Percentiles rank a stretch among this genome's conserved stretches.
These are phyloP conservation scores for Rhagium mordax DNA, from an alignment of 2,888 invertebrate species.

Conservation along the genomic window DNA sequence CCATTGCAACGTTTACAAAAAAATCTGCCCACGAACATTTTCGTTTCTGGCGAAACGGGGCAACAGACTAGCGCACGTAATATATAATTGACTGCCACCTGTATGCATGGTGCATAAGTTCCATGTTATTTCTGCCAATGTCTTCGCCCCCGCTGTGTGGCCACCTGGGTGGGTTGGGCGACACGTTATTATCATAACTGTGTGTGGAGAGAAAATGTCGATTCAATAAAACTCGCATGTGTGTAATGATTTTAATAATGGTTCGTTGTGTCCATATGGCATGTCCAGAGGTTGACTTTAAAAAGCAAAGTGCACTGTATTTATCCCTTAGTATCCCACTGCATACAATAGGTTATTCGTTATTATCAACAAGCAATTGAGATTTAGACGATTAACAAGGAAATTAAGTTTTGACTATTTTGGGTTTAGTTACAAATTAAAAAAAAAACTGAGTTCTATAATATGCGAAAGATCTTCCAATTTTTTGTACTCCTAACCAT, in stretches of 20 bases:
- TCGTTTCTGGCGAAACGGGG: slow-evolving; percentile 7
- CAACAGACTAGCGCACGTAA: slow-evolving; percentile 3
- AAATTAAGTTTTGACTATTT: too few relatives aligned
- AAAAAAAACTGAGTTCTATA: too few relatives aligned
- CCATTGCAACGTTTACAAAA: not conserved
- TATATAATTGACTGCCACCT: slow-evolving; percentile 25
- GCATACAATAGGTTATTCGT: too few relatives aligned
- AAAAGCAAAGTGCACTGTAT: not conserved
- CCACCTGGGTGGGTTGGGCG: slow-evolving; percentile 36
- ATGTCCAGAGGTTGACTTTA: not conserved
- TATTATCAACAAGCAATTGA: too few relatives aligned
- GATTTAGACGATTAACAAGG: too few relatives aligned
- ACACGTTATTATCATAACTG: slow-evolving; percentile 30
- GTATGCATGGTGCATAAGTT: slow-evolving; percentile 17
- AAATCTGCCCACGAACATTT: slow-evolving; percentile 14
- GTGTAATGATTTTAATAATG: slow-evolving; percentile 5
- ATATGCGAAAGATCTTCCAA: too few relatives aligned
- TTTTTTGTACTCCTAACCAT: too few relatives aligned
- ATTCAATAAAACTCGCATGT: slow-evolving; percentile 9
- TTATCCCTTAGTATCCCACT: not conserved
- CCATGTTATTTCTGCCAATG: slow-evolving; percentile 27
- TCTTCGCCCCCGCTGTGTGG: slow-evolving; percentile 38
- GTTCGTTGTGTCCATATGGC: slow-evolving; percentile 16
- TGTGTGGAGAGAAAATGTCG: slow-evolving; percentile 13
- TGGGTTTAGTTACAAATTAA: too few relatives aligned